Percentiles rank a stretch among this genome's conserved stretches.
Conservation (phyloP, 2,888 invertebrate species). For the Emmelina monodactyla region DNA sequence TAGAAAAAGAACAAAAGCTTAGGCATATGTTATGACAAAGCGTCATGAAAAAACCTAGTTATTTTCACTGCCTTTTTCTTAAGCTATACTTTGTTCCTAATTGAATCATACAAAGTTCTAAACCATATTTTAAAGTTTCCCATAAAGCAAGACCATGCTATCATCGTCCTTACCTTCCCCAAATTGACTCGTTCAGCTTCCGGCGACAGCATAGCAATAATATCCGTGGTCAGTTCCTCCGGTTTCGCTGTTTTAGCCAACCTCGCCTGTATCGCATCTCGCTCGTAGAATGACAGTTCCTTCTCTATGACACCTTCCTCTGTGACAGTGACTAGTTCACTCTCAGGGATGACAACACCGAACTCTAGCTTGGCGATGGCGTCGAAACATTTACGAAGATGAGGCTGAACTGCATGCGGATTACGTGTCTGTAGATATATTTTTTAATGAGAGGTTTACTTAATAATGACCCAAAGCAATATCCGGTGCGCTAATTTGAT, state of each 20-base stretch:
- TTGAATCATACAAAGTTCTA: too few species aligned
- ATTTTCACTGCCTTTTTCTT: too few species aligned
- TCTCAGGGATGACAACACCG: slow-evolving; percentile 64
- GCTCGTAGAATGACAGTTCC: slow-evolving; percentile 50
- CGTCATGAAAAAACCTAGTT: too few species aligned
- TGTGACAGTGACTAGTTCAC: slow-evolving; percentile 59
- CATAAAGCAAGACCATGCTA: too few species aligned
- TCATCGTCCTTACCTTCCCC: slow-evolving; percentile 75
- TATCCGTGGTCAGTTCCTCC: slow-evolving; percentile 77
- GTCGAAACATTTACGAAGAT: slow-evolving; percentile 89
- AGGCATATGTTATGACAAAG: too few species aligned
- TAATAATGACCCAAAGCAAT: too few species aligned
- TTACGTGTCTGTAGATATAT: slow-evolving; percentile 73
- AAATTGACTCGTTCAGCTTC: slow-evolving; percentile 84
- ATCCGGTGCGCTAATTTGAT: too few species aligned
- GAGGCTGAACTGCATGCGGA: slow-evolving; percentile 89
- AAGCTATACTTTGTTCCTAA: too few species aligned
- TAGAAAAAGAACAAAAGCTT: too few species aligned
- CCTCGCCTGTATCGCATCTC: slow-evolving; percentile 45
- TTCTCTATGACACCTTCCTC: slow-evolving; percentile 51
- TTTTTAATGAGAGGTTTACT: too few species aligned
- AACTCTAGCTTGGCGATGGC: slow-evolving; percentile 82
- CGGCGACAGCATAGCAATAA: slow-evolving; percentile 88
- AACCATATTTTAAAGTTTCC: too few species aligned
- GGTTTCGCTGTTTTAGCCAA: slow-evolving; percentile 41